These are phyloP conservation scores for Lasius fuliginosus DNA, from an alignment of 2,888 invertebrate genomes.

Conservation along the genomic window DNA sequence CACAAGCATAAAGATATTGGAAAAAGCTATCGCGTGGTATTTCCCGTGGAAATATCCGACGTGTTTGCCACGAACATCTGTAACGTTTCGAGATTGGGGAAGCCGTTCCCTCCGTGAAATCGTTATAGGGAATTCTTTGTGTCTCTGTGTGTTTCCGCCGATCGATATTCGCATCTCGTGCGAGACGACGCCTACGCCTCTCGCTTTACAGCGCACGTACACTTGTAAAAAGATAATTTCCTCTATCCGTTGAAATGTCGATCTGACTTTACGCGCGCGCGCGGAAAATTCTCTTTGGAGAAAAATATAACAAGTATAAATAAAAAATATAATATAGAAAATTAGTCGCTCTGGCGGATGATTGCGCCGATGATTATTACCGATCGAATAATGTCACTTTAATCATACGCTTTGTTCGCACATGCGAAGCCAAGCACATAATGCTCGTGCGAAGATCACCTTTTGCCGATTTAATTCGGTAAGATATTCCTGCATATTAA, in stretches of 20 bases:
- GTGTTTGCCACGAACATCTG: constrained; percentile 42
- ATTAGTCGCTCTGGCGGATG: neutral
- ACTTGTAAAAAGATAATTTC: constrained; percentile 70
- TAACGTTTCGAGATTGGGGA: constrained; percentile 38
- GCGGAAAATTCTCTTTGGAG: neutral
- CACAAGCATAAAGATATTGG: constrained; percentile 2
- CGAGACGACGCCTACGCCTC: constrained; percentile 74
- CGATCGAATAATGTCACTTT: constrained; percentile 3
- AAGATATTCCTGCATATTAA: constrained; percentile 21
- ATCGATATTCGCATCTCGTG: constrained; percentile 76
- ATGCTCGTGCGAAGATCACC: neutral
- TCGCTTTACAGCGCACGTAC: constrained; percentile 53
- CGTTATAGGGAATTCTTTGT: constrained; percentile 42
- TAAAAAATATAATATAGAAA: neutral
- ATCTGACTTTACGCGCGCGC: neutral
- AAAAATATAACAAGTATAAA: neutral
- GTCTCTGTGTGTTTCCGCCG: constrained; percentile 63
- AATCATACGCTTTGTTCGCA: neutral
- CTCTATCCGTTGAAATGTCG: constrained; percentile 39
- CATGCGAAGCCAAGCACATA: neutral
- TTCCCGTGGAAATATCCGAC: constrained; percentile 25
- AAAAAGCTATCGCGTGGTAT: neutral
- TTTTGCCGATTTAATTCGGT: constrained; percentile 3
- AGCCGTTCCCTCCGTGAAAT: constrained; percentile 31
- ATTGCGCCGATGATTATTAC: neutral